Evolutionary conservation across 2,888 invertebrate genomes (phyloP), one percentile per base, ranked within the genome.

Genomic region (Meta bourneti): DNA sequence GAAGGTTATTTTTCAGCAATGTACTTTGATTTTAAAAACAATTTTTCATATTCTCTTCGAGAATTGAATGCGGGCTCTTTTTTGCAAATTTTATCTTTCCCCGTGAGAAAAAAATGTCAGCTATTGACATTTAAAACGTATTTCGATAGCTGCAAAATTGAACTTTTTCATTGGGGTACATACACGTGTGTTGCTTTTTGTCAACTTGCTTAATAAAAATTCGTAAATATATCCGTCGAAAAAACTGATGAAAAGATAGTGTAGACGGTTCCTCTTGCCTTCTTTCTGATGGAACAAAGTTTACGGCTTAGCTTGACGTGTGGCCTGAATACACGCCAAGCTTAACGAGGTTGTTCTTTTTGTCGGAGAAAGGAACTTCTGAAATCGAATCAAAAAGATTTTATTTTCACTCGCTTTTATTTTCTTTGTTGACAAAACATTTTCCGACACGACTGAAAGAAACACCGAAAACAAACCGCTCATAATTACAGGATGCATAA

Each of bases 401-500:
- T 4, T 7, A 1, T 71, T 79, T 61, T 61, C 61, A 1, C 1
- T n/a, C 54, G 16, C 13, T 52, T 49, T 2, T 7, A 9, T 16
- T 34, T 1, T 1, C 11, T 83, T 54, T 77, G 34, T 72, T 34
- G 84, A 84, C 52, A 74, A 52, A 83, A 52, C n/a, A 52, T 80
- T 34, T 69, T 16, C 74, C 48, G 49, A 82, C 70, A 6, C 81
- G n/a, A 16, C 13, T 34, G 34, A 74, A 75, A 19, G 19, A 51
- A 71, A 85, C 16, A 11, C 34, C 61, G 74, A 78, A 78, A 79
- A 87, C 71, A 79, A 79, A 79, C 71, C 79, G 49, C n/a, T 71
- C 71, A 51, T 87, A 87, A 87, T 87, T 87, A 87, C 51, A 72
- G 78, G 79, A 87, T 71, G 78, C 61, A 20, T 51, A 69, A 79